Base-by-base conservation (phyloP, 2,888 invertebrate species). In the Caenorhabditis sp. region DNA sequence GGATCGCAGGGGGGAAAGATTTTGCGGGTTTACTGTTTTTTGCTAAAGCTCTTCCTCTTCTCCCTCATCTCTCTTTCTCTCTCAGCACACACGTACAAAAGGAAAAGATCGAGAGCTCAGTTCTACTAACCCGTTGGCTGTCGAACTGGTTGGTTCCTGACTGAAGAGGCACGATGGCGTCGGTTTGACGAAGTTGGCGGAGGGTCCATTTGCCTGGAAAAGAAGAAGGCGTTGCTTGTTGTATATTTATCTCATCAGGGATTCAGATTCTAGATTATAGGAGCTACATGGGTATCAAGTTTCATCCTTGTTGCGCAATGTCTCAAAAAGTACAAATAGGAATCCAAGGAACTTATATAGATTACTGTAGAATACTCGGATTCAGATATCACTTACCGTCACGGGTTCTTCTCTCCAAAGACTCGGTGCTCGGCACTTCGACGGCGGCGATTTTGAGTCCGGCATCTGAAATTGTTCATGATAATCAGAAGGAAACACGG, bases 61-160 rank as follows among this genome's bases (percentile, higher is more conserved):
- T n/a, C n/a, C n/a, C n/a, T n/a, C 44, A 51, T 62, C 40, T 53
- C 62, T 62, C 61, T 64, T 55, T 28, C 71, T 56, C 55, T 71
- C 58, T 61, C 53, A 58, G 71, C 44, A 62, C 53, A 71, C 62
- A 71, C 24, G 3, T n/a, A 55, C n/a, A 20, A 51, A 26, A 58
- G 35, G 32, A 35, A 44, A 44, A 64, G 55, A 67, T 51, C 35
- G 26, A 61, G 40, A 53, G 72, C 85, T 70, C 32, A 6, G 32
- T 4, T 9, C 9, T 9, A 32, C 32, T 32, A 32, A 90, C 90
- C 82, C 87, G 76, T 71, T 90, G 90, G 37, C 88, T 88, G 80
- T 88, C 88, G 79, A 90, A 90, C 82, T 89, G 89, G 69, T 90
- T 90, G 15, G 90, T 90, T 71, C 90, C 90, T 13, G 86, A 87